Base-by-base conservation (phyloP, 2,797 vertebrate species). In the Syngnathus acus region DNA sequence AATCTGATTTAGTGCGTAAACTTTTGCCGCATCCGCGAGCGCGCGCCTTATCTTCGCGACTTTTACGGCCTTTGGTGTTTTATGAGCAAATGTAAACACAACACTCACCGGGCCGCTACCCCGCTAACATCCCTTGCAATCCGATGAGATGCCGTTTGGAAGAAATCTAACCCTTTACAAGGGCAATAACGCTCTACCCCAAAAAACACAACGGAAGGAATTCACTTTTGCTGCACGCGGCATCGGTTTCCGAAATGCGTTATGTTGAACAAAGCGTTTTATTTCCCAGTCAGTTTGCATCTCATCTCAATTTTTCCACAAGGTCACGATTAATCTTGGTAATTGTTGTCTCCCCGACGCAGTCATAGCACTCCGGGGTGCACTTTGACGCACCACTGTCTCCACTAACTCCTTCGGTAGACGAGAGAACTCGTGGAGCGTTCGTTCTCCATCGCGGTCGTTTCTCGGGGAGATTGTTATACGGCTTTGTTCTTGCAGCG, bases 261-360 rank as follows among this genome's bases (percentile, higher is more conserved):
- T 32, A 3, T 32, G 26, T 32, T 9, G 73, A 70, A 64, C 0
- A 21, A 67, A 74, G 65, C 66, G 37, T 60, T 50, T 59, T 9
- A 32, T 59, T 37, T 57, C 26, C 32, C 62, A 65, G 50, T 67
- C 67, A 21, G 16, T 68, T 68, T 53, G 48, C 43, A 67, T 61
- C 43, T 68, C 63, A 38, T 73, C 47, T 62, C n/a, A 40, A 63
- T 38, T 77, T 80, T 77, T 67, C 51, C 54, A 72, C 65, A 87
- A 89, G 82, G 83, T 88, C 84, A 77, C 59, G 85, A 83, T 85
- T 87, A 86, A 89, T 89, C 67, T 73, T 38, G 71, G 65, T 77
- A 79, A 88, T 90, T 85, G 86, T 80, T 84, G 71, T 75, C 74
- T 58, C 50, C 68, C 80, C 71, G 69, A 82, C 84, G 72, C 61